These are phyloP conservation scores for Mastomys coucha DNA, from an alignment of 2,113 vertebrate species.

Conservation along the genomic window DNA sequence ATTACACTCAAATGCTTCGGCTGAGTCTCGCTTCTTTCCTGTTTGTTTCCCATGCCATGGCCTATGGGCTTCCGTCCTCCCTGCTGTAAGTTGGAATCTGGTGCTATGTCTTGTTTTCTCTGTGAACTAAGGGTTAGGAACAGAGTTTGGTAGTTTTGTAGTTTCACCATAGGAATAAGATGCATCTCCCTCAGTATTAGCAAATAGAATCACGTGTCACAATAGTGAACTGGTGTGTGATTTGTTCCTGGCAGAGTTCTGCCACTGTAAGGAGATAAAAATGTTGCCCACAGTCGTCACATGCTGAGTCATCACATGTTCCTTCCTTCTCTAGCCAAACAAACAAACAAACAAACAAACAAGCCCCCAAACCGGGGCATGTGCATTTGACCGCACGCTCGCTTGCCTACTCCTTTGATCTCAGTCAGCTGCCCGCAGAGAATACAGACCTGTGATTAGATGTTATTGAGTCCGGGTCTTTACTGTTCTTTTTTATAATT, in stretches of 20 bases:
- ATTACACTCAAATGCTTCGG: conserved; percentile 67
- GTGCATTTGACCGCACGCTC: background rate
- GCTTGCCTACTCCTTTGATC: background rate
- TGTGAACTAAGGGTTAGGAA: conserved; percentile 49
- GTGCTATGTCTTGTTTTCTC: background rate
- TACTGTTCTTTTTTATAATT: conserved; percentile 36
- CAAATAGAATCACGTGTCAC: conserved; percentile 42
- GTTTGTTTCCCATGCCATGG: conserved; percentile 69
- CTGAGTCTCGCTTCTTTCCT: conserved; percentile 65
- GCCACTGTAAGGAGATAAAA: conserved; percentile 58
- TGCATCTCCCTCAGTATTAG: background rate
- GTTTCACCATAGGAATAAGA: conserved; percentile 53
- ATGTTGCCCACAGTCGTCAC: background rate
- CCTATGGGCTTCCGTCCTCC: background rate
- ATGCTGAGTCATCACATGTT: conserved; percentile 49
- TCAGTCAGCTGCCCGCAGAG: background rate
- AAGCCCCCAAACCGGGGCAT: background rate
- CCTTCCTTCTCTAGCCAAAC: background rate
- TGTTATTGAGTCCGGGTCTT: conserved; percentile 7
- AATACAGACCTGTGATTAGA: background rate
- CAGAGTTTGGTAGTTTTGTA: conserved; percentile 52
- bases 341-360: too few species aligned
- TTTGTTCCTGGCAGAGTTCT: conserved; percentile 51
- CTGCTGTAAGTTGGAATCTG: conserved; percentile 36
- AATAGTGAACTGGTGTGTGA: background rate